Percentiles rank a stretch among this genome's conserved stretches.
Evolutionary conservation across 1,140 invertebrate species (phyloP).

Genomic region (Nephila pilipes): DNA sequence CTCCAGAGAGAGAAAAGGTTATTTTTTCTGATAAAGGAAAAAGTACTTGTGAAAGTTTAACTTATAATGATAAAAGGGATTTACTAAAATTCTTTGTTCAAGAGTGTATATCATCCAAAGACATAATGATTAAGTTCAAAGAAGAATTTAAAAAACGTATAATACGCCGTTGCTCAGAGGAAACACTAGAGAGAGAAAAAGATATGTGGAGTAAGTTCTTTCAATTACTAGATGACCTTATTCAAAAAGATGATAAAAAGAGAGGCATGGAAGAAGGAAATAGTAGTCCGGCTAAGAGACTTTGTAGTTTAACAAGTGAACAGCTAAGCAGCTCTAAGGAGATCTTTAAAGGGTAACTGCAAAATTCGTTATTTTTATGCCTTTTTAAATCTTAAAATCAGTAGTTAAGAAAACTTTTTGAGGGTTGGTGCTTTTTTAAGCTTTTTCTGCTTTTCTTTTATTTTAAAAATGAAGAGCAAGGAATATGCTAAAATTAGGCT

Average conservation of each 20-base stretch:
- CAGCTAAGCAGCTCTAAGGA: not conserved
- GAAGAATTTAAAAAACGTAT: slow-evolving; percentile 57
- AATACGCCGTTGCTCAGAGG: slow-evolving; percentile 6
- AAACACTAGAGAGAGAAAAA: not conserved
- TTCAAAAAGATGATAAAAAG: slow-evolving; percentile 42
- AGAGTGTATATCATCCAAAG: slow-evolving; percentile 53
- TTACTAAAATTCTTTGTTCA: slow-evolving; percentile 53
- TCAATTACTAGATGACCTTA: slow-evolving; percentile 63
- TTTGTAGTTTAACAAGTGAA: slow-evolving; percentile 20
- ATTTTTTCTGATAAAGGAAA: slow-evolving; percentile 49
- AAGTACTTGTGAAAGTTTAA: slow-evolving; percentile 49
- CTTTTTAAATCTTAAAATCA: not conserved
- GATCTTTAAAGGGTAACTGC: not conserved
- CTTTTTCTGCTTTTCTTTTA: not conserved
- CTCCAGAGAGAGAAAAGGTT: slow-evolving; percentile 47
- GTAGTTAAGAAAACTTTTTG: not conserved
- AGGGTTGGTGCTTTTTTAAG: not conserved
- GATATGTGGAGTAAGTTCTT: slow-evolving; percentile 51
- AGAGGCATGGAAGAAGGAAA: slow-evolving; percentile 56
- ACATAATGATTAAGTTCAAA: slow-evolving; percentile 48
- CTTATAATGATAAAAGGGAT: slow-evolving; percentile 36
- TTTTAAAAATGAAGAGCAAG: not conserved
- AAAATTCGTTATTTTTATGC: not conserved
- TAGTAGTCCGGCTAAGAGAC: slow-evolving; percentile 56
- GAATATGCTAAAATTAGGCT: slow-evolving; percentile 17